A percentile compares a stretch with the other conserved stretches of the same genome.
Conservation (phyloP, 2,888 invertebrate species). For the Cheilosia urbana region DNA sequence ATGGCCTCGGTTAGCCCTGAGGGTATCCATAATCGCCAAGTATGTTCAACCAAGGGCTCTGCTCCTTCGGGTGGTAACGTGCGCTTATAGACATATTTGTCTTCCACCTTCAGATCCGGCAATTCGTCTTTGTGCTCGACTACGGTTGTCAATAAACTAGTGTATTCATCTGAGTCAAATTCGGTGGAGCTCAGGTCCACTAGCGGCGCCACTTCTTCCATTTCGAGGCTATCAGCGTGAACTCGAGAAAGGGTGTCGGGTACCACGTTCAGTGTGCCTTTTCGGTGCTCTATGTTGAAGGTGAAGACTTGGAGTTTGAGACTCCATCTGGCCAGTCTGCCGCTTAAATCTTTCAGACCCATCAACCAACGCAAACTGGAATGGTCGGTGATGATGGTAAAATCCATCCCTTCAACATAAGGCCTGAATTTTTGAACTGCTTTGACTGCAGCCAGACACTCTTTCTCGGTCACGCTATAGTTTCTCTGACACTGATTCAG, state of each 20-base stretch:
- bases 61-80: not conserved
- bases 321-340: constrained; percentile 76
- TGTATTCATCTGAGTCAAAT: not conserved
- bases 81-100: constrained; percentile 16
- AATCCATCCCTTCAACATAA: too few relatives aligned
- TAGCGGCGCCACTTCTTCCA: not conserved
- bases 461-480: too few relatives aligned
- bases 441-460: too few relatives aligned
- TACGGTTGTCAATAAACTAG: not conserved
- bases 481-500: too few relatives aligned
- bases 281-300: constrained; percentile 76
- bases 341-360: too few relatives aligned
- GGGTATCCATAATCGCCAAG: constrained; percentile 43
- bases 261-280: constrained; percentile 58
- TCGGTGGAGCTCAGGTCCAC: constrained; percentile 19
- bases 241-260: constrained; percentile 8
- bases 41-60: not conserved
- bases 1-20: constrained; percentile 10
- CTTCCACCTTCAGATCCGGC: not conserved
- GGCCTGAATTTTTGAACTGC: too few relatives aligned
- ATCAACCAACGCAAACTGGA: too few relatives aligned
- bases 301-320: constrained; percentile 69
- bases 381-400: too few relatives aligned
- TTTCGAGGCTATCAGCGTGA: not conserved
- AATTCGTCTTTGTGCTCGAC: not conserved